Conservation (phyloP, 2,797 vertebrate species). For the Acomys russatus region DNA sequence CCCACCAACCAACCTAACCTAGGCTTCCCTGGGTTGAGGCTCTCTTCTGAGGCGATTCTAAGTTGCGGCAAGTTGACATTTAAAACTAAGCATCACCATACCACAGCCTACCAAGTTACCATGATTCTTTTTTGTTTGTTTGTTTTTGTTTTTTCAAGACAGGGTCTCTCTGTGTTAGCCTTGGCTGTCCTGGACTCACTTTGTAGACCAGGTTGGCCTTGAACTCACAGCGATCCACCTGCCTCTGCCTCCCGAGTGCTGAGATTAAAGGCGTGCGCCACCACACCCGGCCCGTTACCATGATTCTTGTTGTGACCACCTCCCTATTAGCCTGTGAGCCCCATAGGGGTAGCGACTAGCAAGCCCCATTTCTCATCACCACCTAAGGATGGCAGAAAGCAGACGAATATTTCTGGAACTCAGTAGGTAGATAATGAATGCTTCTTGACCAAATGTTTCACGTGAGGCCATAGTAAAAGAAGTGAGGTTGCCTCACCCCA, state of each 20-base stretch:
- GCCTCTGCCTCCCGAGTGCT: no score
- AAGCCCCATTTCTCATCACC: accelerated
- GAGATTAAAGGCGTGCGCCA: no score
- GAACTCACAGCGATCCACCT: no score
- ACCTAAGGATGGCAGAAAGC: not conserved
- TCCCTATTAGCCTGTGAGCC: not conserved
- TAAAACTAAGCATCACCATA: not conserved
- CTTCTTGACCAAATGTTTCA: not conserved
- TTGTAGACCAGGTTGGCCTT: no score
- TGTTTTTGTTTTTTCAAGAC: no score
- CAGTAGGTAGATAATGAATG: not conserved
- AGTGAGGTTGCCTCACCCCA: not conserved
- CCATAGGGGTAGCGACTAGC: accelerated
- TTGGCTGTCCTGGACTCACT: no score
- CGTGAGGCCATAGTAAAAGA: not conserved
- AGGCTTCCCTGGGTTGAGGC: no score
- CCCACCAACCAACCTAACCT: not conserved
- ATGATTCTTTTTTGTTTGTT: no score
- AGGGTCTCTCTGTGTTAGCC: no score
- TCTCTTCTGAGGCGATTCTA: not conserved
- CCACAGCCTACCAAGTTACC: not conserved
- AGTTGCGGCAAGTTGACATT: not conserved
- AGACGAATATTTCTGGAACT: not conserved
- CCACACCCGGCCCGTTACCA: no score
- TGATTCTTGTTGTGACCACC: not conserved